Percentiles rank a stretch among this genome's conserved stretches.
Conservation (phyloP, 1,140 invertebrate species). For the Chironomus tepperi region DNA sequence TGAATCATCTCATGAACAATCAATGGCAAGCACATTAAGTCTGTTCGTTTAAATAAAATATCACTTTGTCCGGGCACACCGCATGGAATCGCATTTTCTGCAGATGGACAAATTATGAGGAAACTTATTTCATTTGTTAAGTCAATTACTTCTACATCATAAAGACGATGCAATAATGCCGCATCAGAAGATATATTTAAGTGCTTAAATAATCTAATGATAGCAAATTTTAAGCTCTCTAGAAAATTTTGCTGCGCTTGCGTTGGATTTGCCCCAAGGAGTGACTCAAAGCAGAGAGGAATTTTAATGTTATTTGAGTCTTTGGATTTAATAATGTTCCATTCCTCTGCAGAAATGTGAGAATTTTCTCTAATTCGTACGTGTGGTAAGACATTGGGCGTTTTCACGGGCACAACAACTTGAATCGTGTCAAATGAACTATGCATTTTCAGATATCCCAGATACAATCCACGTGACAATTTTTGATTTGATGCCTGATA, state of each 20-base stretch:
- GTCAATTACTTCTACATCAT: constrained; percentile 87
- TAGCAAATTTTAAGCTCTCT: constrained; percentile 59
- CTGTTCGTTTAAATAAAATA: constrained; percentile 65
- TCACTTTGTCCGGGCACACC: constrained; percentile 71
- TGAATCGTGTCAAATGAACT: constrained; percentile 89
- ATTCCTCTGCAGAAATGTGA: constrained; percentile 93
- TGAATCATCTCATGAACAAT: constrained; percentile 87
- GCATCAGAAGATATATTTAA: constrained; percentile 67
- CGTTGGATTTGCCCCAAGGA: constrained; percentile 33
- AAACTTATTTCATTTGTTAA: constrained; percentile 80
- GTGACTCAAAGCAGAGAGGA: background rate
- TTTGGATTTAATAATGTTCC: constrained; percentile 65
- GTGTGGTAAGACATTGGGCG: constrained; percentile 88
- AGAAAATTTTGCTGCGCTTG: constrained; percentile 73
- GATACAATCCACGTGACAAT: constrained; percentile 76
- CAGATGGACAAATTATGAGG: constrained; percentile 78
- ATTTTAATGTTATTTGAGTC: constrained; percentile 42
- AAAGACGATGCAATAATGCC: constrained; percentile 64
- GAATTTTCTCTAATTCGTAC: constrained; percentile 88
- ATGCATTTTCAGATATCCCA: constrained; percentile 92
- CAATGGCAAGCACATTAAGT: constrained; percentile 77
- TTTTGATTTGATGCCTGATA: constrained; percentile 73
- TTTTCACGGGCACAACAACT: constrained; percentile 84
- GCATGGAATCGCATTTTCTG: constrained; percentile 44
- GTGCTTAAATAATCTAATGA: constrained; percentile 62